These are phyloP conservation scores for Thunnus thynnus DNA, from an alignment of 2,113 vertebrate species.

Conservation along the genomic window DNA sequence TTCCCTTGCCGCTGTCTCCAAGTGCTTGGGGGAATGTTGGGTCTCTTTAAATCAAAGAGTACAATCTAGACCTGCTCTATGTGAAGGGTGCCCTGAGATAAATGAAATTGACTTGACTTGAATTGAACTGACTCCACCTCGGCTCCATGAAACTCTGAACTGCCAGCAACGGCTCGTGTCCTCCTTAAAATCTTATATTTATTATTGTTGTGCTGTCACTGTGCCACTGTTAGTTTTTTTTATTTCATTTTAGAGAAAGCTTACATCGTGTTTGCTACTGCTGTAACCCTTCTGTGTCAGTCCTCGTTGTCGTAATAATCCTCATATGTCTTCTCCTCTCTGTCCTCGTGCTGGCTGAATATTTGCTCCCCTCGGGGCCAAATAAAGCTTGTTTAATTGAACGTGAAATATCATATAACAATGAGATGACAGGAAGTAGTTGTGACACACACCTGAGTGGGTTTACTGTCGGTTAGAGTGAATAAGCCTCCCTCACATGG, in stretches of 20 bases:
- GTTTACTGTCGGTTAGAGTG: conserved; percentile 11
- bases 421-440: neutral
- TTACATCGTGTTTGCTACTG: neutral
- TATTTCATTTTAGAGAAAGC: neutral
- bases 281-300: neutral
- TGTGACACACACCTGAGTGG: conserved; percentile 10
- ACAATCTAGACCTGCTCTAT: too few relatives aligned
- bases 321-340: neutral
- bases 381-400: neutral
- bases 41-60: too few relatives aligned
- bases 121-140: too few relatives aligned
- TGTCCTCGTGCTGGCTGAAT: neutral
- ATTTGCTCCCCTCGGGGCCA: neutral
- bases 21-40: too few relatives aligned
- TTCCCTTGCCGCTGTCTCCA: too few relatives aligned
- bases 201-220: too few relatives aligned
- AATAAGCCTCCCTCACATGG: conserved; percentile 40
- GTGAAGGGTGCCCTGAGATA: too few relatives aligned
- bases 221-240: too few relatives aligned
- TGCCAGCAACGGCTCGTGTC: too few relatives aligned
- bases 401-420: neutral
- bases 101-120: too few relatives aligned
- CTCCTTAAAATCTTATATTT: too few relatives aligned
- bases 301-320: neutral
- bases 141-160: neutral